phyloP scores from a whole-genome alignment of 2,113 vertebrate species.

The Raja brachyura region DNA sequence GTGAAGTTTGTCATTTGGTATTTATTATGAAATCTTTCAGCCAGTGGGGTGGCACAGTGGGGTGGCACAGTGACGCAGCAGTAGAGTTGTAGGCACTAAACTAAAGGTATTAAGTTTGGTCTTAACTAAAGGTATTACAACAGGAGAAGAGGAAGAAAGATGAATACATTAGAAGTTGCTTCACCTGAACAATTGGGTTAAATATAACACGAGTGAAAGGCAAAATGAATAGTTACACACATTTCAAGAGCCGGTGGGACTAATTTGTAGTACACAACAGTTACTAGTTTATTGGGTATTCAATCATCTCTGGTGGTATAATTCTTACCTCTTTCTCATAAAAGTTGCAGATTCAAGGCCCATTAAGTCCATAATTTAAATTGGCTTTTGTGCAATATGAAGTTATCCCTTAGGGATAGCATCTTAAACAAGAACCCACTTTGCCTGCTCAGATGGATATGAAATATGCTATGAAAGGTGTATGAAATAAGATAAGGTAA shows the following conservation, averaged over 20 bases:
- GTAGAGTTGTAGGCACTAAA: too few relatives aligned
- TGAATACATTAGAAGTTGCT: neutral
- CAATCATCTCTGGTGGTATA: neutral
- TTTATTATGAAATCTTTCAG: neutral
- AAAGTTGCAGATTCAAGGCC: neutral
- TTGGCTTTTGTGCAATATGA: neutral
- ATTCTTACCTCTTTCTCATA: neutral
- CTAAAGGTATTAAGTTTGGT: neutral
- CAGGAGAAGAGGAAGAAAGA: neutral
- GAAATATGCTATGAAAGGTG: neutral
- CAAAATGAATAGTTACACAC: neutral
- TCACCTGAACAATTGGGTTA: neutral
- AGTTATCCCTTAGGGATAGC: neutral
- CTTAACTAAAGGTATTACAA: neutral
- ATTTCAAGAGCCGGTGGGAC: neutral
- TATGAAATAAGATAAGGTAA: neutral
- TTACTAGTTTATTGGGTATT: neutral
- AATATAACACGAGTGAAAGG: neutral
- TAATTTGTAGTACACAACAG: neutral
- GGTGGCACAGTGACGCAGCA: too few relatives aligned
- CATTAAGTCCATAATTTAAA: conserved; percentile 10
- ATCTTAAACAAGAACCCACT: neutral
- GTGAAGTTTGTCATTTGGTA: neutral
- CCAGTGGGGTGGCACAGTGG: too few relatives aligned
- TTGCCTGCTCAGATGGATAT: neutral